Percentiles rank a stretch among this genome's conserved stretches.
Evolutionary conservation across 2,888 invertebrate genomes (phyloP).

Genomic region (Nephrotoma flavescens): DNA sequence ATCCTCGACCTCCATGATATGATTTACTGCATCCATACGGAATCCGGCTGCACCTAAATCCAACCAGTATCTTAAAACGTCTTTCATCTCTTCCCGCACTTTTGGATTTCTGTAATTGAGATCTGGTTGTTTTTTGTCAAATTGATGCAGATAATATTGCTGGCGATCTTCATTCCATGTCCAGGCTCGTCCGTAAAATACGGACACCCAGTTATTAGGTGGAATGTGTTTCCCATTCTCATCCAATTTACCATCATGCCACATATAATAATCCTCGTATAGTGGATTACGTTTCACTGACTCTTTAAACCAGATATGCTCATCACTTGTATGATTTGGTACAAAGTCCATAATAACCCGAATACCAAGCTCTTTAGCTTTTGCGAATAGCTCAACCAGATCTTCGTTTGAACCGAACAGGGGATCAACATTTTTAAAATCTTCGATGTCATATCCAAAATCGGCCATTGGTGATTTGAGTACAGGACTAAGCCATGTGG

Average conservation of each 20-base stretch:
- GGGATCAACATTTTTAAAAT: slow-evolving; percentile 49
- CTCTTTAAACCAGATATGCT: slow-evolving; percentile 50
- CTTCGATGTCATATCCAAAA: slow-evolving; percentile 63
- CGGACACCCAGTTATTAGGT: slow-evolving; percentile 61
- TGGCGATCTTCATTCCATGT: slow-evolving; percentile 37
- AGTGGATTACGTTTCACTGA: slow-evolving; percentile 40
- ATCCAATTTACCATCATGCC: slow-evolving; percentile 29
- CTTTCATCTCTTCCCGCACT: slow-evolving; percentile 36
- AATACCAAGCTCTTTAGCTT: slow-evolving; percentile 30
- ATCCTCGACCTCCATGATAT: slow-evolving; percentile 43
- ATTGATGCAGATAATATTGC: slow-evolving; percentile 51
- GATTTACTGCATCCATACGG: slow-evolving; percentile 42
- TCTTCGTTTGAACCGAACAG: slow-evolving; percentile 57
- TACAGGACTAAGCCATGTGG: slow-evolving; percentile 59
- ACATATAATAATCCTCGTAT: slow-evolving; percentile 56
- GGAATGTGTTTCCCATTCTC: slow-evolving; percentile 31
- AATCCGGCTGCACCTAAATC: slow-evolving; percentile 45
- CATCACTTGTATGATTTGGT: slow-evolving; percentile 35
- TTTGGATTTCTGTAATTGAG: slow-evolving; percentile 42
- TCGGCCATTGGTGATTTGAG: slow-evolving; percentile 49
- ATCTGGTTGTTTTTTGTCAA: slow-evolving; percentile 45
- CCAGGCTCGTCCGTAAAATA: slow-evolving; percentile 48
- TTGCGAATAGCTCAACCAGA: slow-evolving; percentile 43
- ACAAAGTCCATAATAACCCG: slow-evolving; percentile 35
- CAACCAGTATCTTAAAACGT: slow-evolving; percentile 51